Conservation (phyloP, 2,888 invertebrate species). For the Argynnis bischoffii region DNA sequence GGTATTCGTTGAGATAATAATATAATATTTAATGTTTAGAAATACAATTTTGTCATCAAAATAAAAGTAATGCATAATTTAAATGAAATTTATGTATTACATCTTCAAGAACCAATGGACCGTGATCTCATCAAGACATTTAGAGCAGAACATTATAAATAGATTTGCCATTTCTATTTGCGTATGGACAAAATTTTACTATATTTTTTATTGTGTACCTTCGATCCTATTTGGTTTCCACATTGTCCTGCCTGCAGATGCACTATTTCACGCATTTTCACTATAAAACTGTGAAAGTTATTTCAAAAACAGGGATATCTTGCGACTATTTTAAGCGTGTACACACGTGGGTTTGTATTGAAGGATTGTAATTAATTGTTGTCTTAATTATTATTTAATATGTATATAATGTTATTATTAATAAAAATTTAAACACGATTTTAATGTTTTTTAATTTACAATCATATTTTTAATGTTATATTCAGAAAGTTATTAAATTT, state of each 20-base stretch:
- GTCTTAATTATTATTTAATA: not conserved
- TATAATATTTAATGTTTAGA: not conserved
- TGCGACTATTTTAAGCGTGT: slow-evolving; percentile 47
- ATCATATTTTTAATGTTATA: too few species aligned
- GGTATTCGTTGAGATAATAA: not conserved
- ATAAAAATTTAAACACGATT: not conserved
- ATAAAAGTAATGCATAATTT: not conserved
- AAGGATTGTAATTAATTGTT: slow-evolving; percentile 10
- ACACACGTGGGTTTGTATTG: slow-evolving; percentile 43
- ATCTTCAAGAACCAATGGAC: slow-evolving; percentile 28
- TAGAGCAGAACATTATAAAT: slow-evolving; percentile 45
- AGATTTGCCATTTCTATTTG: slow-evolving; percentile 43
- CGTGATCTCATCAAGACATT: slow-evolving; percentile 36
- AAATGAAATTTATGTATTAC: slow-evolving; percentile 9
- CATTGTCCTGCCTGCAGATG: slow-evolving; percentile 95
- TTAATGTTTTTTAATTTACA: not conserved
- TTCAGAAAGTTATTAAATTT: too few species aligned
- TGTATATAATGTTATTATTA: not conserved
- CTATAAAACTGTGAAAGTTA: slow-evolving; percentile 44
- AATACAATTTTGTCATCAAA: not conserved
- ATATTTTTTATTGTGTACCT: slow-evolving; percentile 78
- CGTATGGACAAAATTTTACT: slow-evolving; percentile 34
- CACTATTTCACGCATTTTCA: slow-evolving; percentile 93
- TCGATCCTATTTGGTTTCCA: slow-evolving; percentile 96
- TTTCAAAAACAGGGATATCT: slow-evolving; percentile 46